Percentiles rank a stretch among this genome's conserved stretches.
Evolutionary conservation across 2,113 vertebrate genomes (phyloP).

Genomic region (Donacobius atricapilla): DNA sequence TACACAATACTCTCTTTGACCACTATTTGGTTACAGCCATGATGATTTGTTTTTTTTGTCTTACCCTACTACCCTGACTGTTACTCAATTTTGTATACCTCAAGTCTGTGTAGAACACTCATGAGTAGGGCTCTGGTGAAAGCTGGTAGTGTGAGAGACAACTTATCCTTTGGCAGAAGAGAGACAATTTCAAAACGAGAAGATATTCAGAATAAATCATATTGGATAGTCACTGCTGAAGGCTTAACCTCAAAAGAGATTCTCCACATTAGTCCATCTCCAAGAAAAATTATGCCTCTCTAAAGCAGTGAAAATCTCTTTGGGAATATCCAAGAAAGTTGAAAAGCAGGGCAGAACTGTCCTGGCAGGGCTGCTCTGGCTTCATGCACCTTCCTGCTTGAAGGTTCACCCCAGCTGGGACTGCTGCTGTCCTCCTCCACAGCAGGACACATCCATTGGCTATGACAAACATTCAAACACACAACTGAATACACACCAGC

Average conservation of each 20-base stretch:
- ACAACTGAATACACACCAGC: background rate
- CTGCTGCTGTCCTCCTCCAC: background rate
- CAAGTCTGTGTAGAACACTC: background rate
- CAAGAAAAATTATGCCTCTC: background rate
- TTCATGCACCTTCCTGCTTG: background rate
- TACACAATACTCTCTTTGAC: background rate
- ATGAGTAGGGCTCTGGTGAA: background rate
- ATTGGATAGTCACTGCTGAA: background rate
- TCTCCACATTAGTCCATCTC: background rate
- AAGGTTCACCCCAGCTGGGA: background rate
- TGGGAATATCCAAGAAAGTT: background rate
- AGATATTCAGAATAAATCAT: background rate
- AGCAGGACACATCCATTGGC: background rate
- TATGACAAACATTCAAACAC: background rate
- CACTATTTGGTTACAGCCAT: background rate
- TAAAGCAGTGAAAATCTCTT: background rate
- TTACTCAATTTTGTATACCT: background rate
- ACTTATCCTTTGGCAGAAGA: background rate
- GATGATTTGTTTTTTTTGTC: background rate
- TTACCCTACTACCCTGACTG: rapidly evolving
- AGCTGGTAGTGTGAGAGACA: background rate
- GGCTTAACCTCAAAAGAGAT: background rate
- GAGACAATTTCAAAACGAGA: background rate
- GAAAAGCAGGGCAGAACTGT: background rate
- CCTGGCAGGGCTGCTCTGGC: background rate